A percentile compares a stretch with the other conserved stretches of the same genome.
phyloP scores from a whole-genome alignment of 2,888 invertebrate genomes.

The Trachelus stipa region DNA sequence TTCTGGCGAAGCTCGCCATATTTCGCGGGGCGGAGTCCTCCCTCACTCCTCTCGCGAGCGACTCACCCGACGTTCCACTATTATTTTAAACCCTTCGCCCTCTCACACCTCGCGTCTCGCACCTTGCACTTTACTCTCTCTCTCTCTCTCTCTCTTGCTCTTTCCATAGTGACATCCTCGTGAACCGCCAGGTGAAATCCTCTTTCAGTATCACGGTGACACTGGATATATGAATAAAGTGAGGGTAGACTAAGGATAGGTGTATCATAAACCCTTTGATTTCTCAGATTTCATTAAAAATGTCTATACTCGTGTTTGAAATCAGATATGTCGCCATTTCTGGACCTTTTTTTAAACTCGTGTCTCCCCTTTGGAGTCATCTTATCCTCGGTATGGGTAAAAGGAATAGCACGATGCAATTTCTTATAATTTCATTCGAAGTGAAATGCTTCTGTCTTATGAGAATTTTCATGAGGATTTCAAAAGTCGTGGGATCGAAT shows the following conservation, averaged over 20 bases:
- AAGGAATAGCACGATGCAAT: background rate
- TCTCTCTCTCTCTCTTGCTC: background rate
- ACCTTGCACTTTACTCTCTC: conserved; percentile 8
- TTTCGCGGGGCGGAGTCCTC: conserved; percentile 65
- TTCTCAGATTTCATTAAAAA: background rate
- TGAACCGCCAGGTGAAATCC: background rate
- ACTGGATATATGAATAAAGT: background rate
- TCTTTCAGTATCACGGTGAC: background rate
- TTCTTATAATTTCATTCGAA: background rate
- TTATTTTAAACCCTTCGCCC: conserved; percentile 56
- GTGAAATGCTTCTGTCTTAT: background rate
- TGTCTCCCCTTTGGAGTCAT: background rate
- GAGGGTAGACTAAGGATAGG: background rate
- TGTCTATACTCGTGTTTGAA: background rate
- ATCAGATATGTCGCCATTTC: background rate
- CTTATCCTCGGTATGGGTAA: background rate
- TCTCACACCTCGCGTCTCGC: conserved; percentile 15
- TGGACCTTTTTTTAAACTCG: background rate
- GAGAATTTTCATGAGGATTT: background rate
- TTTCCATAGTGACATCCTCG: background rate
- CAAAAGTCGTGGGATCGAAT: background rate
- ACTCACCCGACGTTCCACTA: conserved; percentile 53
- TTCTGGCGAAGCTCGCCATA: conserved; percentile 64
- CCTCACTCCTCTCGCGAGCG: conserved; percentile 42
- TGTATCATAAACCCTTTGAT: background rate